A percentile compares a stretch with the other conserved stretches of the same genome.
Evolutionary conservation across 2,797 vertebrate species (phyloP).

Genomic region (Platalea minor): DNA sequence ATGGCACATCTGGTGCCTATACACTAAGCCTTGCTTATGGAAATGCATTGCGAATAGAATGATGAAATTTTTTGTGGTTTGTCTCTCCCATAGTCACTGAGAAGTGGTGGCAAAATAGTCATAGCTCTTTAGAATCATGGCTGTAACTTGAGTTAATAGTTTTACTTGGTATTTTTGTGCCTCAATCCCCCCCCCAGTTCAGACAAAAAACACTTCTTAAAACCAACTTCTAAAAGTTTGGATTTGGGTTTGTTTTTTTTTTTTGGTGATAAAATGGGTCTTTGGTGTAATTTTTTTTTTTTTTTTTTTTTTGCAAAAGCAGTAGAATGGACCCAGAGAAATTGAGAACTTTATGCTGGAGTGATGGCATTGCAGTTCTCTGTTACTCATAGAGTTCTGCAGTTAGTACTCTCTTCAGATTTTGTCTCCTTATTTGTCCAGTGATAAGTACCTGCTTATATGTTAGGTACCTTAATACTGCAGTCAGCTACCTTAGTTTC

Average conservation of each 20-base stretch:
- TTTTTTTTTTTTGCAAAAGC: neutral
- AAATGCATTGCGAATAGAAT: neutral
- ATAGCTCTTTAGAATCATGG: neutral
- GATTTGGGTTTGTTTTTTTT: too few species aligned
- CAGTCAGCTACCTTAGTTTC: neutral
- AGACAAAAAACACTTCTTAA: neutral
- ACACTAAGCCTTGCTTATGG: neutral
- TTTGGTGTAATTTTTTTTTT: neutral
- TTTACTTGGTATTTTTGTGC: neutral
- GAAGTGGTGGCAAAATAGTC: neutral
- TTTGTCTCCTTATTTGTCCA: neutral
- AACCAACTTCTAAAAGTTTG: neutral
- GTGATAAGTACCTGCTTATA: neutral
- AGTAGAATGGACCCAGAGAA: neutral
- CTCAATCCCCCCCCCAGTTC: neutral
- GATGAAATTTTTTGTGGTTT: neutral
- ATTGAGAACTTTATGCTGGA: neutral
- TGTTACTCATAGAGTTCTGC: neutral
- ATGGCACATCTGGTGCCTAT: neutral
- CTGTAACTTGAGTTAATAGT: neutral
- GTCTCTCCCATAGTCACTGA: fast-evolving
- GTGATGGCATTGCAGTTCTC: neutral
- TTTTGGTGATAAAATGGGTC: neutral
- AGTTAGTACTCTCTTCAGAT: neutral
- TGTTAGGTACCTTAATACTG: neutral